Percentiles rank a stretch among this genome's conserved stretches.
Evolutionary conservation across 1,140 invertebrate species (phyloP).

Genomic region (Anagrus nilaparvatae): DNA sequence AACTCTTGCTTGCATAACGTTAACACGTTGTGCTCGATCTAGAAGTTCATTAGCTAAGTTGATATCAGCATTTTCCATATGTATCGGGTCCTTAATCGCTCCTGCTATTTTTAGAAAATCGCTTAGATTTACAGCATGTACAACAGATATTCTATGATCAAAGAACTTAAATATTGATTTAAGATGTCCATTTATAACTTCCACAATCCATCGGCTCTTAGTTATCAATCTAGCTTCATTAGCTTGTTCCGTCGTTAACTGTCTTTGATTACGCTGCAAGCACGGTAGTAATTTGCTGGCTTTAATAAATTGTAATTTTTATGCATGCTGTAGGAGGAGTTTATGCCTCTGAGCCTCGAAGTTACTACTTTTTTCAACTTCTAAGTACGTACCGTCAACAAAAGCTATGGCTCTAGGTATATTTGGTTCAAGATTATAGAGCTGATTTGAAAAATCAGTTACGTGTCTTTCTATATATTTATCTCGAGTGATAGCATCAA

Average conservation of each 20-base stretch:
- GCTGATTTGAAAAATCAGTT: conserved; percentile 7
- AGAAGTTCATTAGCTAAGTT: too few relatives aligned
- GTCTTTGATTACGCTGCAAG: neutral
- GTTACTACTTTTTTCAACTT: conserved; percentile 9
- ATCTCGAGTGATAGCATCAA: too few relatives aligned
- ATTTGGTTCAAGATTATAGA: conserved; percentile 10
- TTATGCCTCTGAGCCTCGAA: conserved; percentile 8
- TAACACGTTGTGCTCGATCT: too few relatives aligned
- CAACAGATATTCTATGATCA: conserved; percentile 4
- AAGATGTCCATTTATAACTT: conserved; percentile 1
- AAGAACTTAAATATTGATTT: conserved; percentile 13
- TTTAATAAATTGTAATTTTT: conserved; percentile 15
- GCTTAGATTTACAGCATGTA: conserved; percentile 1
- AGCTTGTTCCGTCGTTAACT: conserved; percentile 9
- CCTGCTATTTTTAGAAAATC: conserved; percentile 10
- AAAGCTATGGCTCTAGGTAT: conserved; percentile 4
- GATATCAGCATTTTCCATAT: too few relatives aligned
- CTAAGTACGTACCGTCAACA: conserved; percentile 9
- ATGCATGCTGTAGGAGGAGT: conserved; percentile 7
- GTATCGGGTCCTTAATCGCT: too few relatives aligned
- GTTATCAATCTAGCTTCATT: conserved; percentile 8
- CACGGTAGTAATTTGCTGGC: conserved; percentile 12
- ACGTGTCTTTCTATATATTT: conserved; percentile 8
- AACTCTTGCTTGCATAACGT: too few relatives aligned
- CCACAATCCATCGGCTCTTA: conserved; percentile 11